Base-by-base conservation (phyloP, 1,140 invertebrate species). In the Marisa cornuarietis region DNA sequence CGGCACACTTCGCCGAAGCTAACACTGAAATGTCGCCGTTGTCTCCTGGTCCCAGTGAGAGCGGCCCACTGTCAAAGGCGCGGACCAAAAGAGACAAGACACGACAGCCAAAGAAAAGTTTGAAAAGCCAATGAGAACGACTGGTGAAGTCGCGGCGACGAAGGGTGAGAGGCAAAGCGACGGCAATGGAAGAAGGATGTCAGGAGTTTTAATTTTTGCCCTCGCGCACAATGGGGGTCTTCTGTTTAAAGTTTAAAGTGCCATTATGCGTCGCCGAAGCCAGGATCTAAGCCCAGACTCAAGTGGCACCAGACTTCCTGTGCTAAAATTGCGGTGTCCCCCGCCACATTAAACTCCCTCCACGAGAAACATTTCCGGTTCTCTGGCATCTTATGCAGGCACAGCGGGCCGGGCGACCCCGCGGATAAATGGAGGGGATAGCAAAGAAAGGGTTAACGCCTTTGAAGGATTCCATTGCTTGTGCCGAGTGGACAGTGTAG, bases 221-320 rank as follows among this genome's bases (percentile, higher is more conserved):
- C 8, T 42, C n/a, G 52, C 51, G 52, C 71, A 73, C 71, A 73
- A 73, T 54, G 52, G 71, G 71, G 71, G 26, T 73, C 71, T n/a
- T n/a, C 71, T 73, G 51, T n/a, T 73, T 58, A 26, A 52, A 42
- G 10, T 73, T 73, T 54, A 54, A 73, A 73, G 52, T 51, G n/a
- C 71, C 71, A 73, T 73, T 73, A 73, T 54, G 71, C 58, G 71
- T 73, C 49, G 71, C 71, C 42, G 71, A 54, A 22, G 69, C 51
- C 26, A 22, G 71, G 51, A 73, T 73, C n/a, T 42, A 49, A 73
- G n/a, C 51, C 49, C 52, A n/a, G 13, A 22, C 71, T 51, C 49
- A 54, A 54, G 49, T 73, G 71, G 71, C 71, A 73, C 71, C 71
- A 54, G 51, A 22, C 51, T 73, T 73, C 71, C 71, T 73, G 71